Evolutionary conservation across 2,797 vertebrate species (phyloP).

Genomic region (Premnoplex brunnescens): DNA sequence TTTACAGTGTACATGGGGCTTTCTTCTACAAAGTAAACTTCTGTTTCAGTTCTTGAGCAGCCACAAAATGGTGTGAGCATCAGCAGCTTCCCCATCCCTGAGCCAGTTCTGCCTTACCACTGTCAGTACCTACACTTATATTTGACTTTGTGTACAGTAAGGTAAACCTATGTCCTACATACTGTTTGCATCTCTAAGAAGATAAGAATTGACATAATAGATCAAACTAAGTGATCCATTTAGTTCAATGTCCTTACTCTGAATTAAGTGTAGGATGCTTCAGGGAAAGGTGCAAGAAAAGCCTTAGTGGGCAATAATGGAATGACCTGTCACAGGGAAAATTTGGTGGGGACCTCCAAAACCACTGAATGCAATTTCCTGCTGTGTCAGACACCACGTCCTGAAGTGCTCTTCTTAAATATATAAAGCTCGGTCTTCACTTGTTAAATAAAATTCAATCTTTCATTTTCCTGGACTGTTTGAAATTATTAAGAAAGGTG

Average conservation of each 20-base stretch:
- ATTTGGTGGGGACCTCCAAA: constrained; percentile 25
- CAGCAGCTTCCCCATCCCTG: neutral
- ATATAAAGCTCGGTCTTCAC: neutral
- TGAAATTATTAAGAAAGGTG: neutral
- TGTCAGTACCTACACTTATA: neutral
- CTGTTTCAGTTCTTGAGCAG: constrained; percentile 13
- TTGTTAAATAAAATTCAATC: neutral
- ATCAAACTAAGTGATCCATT: constrained; percentile 51
- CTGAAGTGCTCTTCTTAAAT: neutral
- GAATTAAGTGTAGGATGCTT: neutral
- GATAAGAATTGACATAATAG: neutral
- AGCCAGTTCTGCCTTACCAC: neutral
- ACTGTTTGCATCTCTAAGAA: neutral
- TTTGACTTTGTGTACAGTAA: neutral
- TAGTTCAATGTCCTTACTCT: constrained; percentile 11
- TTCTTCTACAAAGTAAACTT: constrained; percentile 62
- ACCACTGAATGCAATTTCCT: constrained; percentile 17
- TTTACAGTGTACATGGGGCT: constrained; percentile 25
- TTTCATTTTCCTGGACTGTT: neutral
- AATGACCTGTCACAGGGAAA: neutral
- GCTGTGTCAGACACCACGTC: neutral
- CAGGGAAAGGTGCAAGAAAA: neutral
- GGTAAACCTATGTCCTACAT: neutral
- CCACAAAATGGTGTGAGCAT: neutral
- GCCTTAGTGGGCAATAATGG: neutral